Evolutionary conservation across 1,140 invertebrate species (phyloP).

Genomic region (Neuroterus valhalla): DNA sequence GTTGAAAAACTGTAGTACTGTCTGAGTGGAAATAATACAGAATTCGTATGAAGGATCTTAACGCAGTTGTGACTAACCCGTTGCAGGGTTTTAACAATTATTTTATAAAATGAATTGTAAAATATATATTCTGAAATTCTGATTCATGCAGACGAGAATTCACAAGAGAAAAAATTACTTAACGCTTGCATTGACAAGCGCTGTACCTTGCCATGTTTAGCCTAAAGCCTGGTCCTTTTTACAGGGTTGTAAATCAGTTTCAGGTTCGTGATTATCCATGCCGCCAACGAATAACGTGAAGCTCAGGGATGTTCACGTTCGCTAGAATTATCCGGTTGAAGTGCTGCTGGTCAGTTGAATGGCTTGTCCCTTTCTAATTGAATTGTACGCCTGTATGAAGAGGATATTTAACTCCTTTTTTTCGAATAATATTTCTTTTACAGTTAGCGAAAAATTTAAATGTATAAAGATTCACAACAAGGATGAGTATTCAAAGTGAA

Average conservation of each 20-base stretch:
- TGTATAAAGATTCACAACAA: too few relatives aligned
- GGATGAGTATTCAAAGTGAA: too few relatives aligned
- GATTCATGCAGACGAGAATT: background rate
- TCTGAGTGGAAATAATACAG: background rate
- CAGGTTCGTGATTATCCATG: constrained; percentile 2
- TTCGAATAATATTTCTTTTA: too few relatives aligned
- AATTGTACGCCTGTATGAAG: background rate
- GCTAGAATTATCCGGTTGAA: constrained; percentile 8
- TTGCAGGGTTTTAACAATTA: background rate
- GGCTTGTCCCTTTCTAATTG: background rate
- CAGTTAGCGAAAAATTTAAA: too few relatives aligned
- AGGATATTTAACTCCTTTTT: too few relatives aligned
- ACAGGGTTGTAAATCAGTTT: constrained; percentile 9
- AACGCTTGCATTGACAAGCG: background rate
- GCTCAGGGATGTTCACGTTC: background rate
- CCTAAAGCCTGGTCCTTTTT: background rate
- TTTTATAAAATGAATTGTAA: too few relatives aligned
- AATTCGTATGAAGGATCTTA: background rate
- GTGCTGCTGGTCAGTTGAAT: constrained; percentile 14
- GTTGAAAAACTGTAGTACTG: constrained; percentile 1
- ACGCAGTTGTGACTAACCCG: background rate
- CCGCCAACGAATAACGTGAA: background rate
- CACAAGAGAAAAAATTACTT: background rate
- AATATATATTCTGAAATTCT: too few relatives aligned
- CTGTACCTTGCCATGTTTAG: background rate